Base-by-base conservation (phyloP, 2,888 invertebrate species). In the Andrena bicolor region DNA sequence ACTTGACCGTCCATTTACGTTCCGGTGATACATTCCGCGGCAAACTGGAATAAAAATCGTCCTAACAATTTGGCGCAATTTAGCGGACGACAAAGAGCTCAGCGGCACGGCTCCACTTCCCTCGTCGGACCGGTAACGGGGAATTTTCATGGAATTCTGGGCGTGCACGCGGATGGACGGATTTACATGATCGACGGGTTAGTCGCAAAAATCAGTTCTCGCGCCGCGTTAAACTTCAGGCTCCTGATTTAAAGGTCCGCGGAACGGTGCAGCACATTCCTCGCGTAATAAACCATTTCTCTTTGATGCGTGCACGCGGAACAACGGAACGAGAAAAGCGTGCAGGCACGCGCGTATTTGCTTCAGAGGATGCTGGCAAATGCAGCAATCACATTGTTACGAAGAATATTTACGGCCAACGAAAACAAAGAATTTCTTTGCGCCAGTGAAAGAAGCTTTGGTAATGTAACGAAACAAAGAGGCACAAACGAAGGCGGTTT, bases 31-130 rank as follows among this genome's bases (percentile, higher is more conserved):
- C 76, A 73, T 65, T 65, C 28, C 35, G 30, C 23, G n/a, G 58
- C 64, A 65, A 60, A 56, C 65, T n/a, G 74, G 41, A 73, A 73
- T 35, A 74, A 77, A 77, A 77, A 77, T 66, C 60, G 60, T 10
- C 6, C 71, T 23, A 58, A 74, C 74, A 77, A 77, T 77, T 73
- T 28, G 20, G 28, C 35, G 49, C 77, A 61, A 77, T 77, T 74
- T 61, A 30, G 7, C 60, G 13, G n/a, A 6, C 60, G 65, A 61
- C 76, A 77, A 74, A 77, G 74, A 61, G 77, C 48, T 26, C 20
- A 51, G 3, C 35, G 65, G 41, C 73, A 28, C 23, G 23, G 58
- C 60, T 32, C 65, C 77, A 60, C 65, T 77, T 65, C 32, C 23
- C 23, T 56, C 23, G 1, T 1, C 51, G 35, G 60, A 35, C 48